These are phyloP conservation scores for Lithophane semibrunnea DNA, from an alignment of 2,888 invertebrate genomes.

Conservation along the genomic window DNA sequence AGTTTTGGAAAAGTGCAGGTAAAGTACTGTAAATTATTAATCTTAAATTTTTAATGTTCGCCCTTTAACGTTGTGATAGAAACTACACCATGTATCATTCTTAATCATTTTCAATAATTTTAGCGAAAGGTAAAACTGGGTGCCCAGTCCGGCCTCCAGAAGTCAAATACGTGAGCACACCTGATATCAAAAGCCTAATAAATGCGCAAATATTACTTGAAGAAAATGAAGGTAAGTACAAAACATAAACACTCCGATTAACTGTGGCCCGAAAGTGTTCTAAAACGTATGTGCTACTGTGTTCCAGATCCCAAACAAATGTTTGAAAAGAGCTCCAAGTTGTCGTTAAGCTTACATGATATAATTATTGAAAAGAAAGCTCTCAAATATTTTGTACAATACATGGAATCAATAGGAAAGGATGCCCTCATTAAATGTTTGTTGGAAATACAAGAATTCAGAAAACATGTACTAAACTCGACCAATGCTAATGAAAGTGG, in stretches of 20 bases:
- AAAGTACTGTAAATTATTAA: conserved; percentile 64
- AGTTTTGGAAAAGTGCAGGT: conserved; percentile 95
- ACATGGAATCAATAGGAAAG: conserved; percentile 94
- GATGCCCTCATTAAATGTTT: conserved; percentile 93
- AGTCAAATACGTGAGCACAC: conserved; percentile 65
- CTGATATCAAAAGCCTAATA: conserved; percentile 73
- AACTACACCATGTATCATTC: conserved; percentile 18
- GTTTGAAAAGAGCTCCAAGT: conserved; percentile 90
- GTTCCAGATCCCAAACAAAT: conserved; percentile 82
- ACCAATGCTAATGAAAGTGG: conserved; percentile 68
- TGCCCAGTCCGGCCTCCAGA: conserved; percentile 89
- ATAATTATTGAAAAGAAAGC: conserved; percentile 95
- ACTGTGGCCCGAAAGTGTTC: neutral
- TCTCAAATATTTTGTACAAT: conserved; percentile 96
- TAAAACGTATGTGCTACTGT: conserved; percentile 35
- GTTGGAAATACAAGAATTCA: conserved; percentile 94
- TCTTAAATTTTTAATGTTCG: conserved; percentile 24
- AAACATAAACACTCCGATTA: conserved; percentile 8
- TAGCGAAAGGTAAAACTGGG: conserved; percentile 89
- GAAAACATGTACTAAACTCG: conserved; percentile 71
- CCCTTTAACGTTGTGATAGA: conserved; percentile 13
- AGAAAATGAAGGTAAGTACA: conserved; percentile 80
- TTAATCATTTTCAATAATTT: conserved; percentile 66
- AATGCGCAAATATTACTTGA: conserved; percentile 73
- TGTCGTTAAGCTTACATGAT: conserved; percentile 94